phyloP scores from a whole-genome alignment of 2,113 vertebrate genomes.

The Heptranchias perlo region DNA sequence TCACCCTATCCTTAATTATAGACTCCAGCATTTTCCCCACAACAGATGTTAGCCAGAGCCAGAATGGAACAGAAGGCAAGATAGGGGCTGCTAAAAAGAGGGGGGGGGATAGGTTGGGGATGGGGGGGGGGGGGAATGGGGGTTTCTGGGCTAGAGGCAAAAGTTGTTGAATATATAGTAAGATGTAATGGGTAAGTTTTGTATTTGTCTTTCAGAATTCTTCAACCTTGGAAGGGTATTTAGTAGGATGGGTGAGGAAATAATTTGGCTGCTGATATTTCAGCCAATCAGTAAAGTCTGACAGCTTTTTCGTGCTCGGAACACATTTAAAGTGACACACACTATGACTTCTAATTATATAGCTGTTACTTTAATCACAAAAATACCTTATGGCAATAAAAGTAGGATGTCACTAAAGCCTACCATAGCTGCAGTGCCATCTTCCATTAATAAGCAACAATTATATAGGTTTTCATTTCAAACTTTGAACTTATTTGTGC shows the following conservation, averaged over 20 bases:
- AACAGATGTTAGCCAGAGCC: no score
- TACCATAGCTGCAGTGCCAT: neutral
- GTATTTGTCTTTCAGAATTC: neutral
- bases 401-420: neutral
- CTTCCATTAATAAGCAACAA: neutral
- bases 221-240: neutral
- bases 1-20: no score
- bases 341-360: neutral
- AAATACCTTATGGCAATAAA: neutral
- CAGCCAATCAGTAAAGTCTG: neutral
- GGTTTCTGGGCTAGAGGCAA: no score
- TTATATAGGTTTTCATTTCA: neutral
- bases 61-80: no score
- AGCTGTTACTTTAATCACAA: neutral
- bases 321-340: neutral
- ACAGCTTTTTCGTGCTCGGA: neutral
- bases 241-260: neutral
- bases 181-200: neutral
- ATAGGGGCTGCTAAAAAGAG: no score
- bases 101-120: no score
- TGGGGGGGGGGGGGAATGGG: no score
- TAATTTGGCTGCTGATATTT: neutral
- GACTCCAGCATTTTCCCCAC: no score
- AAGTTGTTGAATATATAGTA: neutral
- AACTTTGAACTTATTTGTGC: neutral